Conservation (phyloP, 2,113 vertebrate species). For the Anarhynchus alexandrinus region DNA sequence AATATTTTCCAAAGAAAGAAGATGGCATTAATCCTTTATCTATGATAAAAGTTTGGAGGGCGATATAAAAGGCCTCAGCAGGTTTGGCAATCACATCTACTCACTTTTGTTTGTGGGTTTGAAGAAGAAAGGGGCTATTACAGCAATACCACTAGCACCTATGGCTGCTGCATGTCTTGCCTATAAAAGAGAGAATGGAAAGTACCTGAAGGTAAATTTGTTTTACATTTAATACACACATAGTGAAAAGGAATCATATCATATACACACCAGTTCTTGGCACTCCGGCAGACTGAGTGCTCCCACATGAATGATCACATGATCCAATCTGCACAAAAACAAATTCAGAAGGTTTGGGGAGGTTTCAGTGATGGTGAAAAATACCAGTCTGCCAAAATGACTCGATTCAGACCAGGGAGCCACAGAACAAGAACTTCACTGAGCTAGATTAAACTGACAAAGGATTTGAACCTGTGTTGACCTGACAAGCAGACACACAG, state of each 20-base stretch:
- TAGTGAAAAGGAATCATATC: background rate
- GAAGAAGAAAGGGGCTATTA: constrained; percentile 88
- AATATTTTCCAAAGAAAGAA: background rate
- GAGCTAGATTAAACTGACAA: background rate
- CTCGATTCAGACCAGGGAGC: background rate
- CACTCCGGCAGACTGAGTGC: constrained; percentile 87
- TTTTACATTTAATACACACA: background rate
- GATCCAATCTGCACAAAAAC: constrained; percentile 79
- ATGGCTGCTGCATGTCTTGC: constrained; percentile 84
- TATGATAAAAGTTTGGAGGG: background rate
- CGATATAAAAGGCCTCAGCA: background rate
- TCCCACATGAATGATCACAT: constrained; percentile 92
- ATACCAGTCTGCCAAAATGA: background rate
- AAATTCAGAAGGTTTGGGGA: background rate
- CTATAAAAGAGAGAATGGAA: constrained; percentile 63
- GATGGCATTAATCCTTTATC: background rate
- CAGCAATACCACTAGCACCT: constrained; percentile 85
- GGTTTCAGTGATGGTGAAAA: background rate
- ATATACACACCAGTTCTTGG: constrained; percentile 81
- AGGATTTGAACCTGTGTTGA: background rate
- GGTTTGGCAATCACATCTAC: background rate
- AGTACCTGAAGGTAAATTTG: background rate
- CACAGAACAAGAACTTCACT: background rate
- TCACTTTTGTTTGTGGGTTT: constrained; percentile 84
- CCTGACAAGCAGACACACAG: background rate